These are phyloP conservation scores for Atherix ibis DNA, from an alignment of 2,888 invertebrate species.

Conservation along the genomic window DNA sequence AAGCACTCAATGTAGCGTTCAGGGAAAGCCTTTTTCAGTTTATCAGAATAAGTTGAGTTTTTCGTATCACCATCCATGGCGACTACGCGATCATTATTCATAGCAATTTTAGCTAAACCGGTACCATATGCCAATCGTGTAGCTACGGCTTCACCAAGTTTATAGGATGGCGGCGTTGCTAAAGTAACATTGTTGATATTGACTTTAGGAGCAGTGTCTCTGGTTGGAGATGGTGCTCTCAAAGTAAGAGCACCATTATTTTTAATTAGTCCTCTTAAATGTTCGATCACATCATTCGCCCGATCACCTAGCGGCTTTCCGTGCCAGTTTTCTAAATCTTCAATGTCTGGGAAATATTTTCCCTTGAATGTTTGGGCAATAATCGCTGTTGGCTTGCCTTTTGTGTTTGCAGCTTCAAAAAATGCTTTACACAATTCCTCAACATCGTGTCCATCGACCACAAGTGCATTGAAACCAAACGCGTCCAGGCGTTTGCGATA, in stretches of 20 bases:
- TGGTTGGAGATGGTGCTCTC: constrained; percentile 45
- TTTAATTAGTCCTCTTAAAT: constrained; percentile 48
- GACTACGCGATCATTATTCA: constrained; percentile 63
- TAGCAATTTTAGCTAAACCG: constrained; percentile 75
- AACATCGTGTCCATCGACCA: constrained; percentile 94
- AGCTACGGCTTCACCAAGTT: constrained; percentile 60
- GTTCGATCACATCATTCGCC: constrained; percentile 50
- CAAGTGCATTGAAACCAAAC: constrained; percentile 80
- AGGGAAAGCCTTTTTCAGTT: constrained; percentile 57
- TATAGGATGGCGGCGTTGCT: constrained; percentile 69
- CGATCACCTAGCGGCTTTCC: constrained; percentile 88
- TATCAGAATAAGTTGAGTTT: constrained; percentile 95
- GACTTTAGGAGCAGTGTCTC: constrained; percentile 53
- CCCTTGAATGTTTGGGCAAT: constrained; percentile 96
- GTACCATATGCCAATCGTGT: constrained; percentile 90
- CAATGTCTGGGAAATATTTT: constrained; percentile 73
- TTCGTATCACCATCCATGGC: constrained; percentile 97
- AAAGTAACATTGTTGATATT: constrained; percentile 57
- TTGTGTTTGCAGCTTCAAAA: constrained; percentile 55
- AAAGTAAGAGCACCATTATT: constrained; percentile 47
- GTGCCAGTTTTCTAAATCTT: constrained; percentile 93
- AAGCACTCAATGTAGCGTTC: constrained; percentile 87
- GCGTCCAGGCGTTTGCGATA: constrained; percentile 72
- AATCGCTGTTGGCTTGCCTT: constrained; percentile 79
- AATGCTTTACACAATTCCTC: constrained; percentile 81